Evolutionary conservation across 2,113 vertebrate species (phyloP), one percentile per base, ranked within the genome.

Genomic region (Dolichallabes microphthalmus): DNA sequence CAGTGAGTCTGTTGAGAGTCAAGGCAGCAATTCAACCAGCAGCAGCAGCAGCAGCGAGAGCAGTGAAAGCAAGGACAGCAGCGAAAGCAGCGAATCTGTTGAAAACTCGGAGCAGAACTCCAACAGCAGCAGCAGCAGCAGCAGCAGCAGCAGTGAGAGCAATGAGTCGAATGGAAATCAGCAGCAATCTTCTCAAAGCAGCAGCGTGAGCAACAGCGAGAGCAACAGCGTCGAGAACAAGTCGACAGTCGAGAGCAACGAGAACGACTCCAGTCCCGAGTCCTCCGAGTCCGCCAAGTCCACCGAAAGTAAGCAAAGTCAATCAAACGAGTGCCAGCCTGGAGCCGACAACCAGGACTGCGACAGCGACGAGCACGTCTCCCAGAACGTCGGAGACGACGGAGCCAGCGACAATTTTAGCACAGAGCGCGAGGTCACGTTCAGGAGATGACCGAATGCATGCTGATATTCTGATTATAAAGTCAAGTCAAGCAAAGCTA

Each of bases 301-400:
- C 10, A 7, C 20, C 4, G 60, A 13, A 22, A 84, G 81, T 27
- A 78, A 74, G 22, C 79, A 85, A 45, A 82, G 84, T 50, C 57
- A 45, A 20, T 85, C 82, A 12, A 69, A 30, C 3, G 85, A 88
- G 80, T 89, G 88, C 22, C 20, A 25, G 4, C 74, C 82, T 3
- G 88, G 82, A 12, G n/a, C 57, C 52, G 30, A 82, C 57, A 78
- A 80, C 45, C 68, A 83, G 60, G 82, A 80, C 13, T 86, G 89
- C 45, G 85, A 87, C 53, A 89, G 89, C 22, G 82, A 87, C 25
- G 85, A 88, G 39, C 52, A 86, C 35, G 30, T 76, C 35, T 55
- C 75, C 6, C 68, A 73, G 17, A 81, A 82, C 53, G 35, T 90
- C n/a, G 89, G 89, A 27, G 89, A 90, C 39, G 76, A 88, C 69